phyloP scores from a whole-genome alignment of 53 echinoderm and acorn worm genomes.

The Echinometra lucunter region DNA sequence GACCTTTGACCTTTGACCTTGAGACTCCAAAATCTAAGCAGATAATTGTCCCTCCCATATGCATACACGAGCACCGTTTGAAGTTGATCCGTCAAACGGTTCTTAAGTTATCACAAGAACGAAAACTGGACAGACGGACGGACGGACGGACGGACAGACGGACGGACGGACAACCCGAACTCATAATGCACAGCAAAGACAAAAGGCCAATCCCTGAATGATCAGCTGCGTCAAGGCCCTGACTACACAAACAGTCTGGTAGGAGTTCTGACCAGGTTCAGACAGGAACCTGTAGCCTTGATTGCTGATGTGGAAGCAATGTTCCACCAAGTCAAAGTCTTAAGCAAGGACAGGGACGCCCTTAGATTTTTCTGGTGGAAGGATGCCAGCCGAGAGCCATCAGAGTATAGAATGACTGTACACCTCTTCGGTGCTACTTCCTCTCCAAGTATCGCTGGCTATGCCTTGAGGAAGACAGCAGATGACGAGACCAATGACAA shows the following conservation, averaged over 20 bases:
- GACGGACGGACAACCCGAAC: too few species aligned
- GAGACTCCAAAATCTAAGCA: too few species aligned
- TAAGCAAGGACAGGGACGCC: slow-evolving; percentile 59
- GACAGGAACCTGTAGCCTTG: slow-evolving; percentile 74
- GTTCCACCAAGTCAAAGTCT: slow-evolving; percentile 83
- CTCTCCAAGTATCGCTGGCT: slow-evolving; percentile 73
- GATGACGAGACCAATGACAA: slow-evolving; percentile 54
- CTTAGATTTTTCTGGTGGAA: slow-evolving; percentile 82
- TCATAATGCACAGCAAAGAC: slow-evolving; percentile 72
- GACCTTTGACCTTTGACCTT: too few species aligned
- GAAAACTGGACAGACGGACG: too few species aligned
- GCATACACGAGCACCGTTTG: too few species aligned
- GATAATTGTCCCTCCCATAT: too few species aligned
- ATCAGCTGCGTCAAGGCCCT: slow-evolving; percentile 73
- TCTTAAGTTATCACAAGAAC: too few species aligned
- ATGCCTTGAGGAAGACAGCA: slow-evolving; percentile 71
- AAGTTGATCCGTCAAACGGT: too few species aligned
- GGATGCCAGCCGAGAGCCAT: neutral
- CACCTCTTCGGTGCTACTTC: slow-evolving; percentile 76
- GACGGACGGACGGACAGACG: too few species aligned
- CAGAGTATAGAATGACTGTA: slow-evolving; percentile 70
- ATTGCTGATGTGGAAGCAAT: slow-evolving; percentile 81
- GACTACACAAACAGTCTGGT: slow-evolving; percentile 77
- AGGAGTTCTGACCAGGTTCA: slow-evolving; percentile 73
- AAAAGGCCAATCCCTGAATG: slow-evolving; percentile 70